Base-by-base conservation (phyloP, 2,888 invertebrate species). In the Orchesella flavescens region DNA sequence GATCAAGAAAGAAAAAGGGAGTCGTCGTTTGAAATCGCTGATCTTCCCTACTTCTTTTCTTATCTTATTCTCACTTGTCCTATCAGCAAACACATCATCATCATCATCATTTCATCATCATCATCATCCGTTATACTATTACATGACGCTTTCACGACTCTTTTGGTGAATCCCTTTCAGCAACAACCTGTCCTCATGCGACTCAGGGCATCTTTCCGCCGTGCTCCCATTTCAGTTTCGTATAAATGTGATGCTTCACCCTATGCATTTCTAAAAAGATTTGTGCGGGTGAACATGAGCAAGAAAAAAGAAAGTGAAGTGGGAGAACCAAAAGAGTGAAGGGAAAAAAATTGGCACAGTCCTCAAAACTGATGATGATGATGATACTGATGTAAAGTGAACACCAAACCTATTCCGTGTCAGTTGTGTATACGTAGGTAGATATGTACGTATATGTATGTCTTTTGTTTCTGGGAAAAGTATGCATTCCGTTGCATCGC, bases 181-280 rank as follows among this genome's bases (percentile, higher is more conserved):
- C 34, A 34, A 34, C 34, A 34, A 34, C 34, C 34, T 34, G 34
- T 34, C 34, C 34, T 34, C 34, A 34, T 34, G 34, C 34, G 34
- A 34, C n/a, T n/a, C 34, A 34, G 34, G 34, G 3, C 7, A 34
- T 2, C 34, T 34, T 34, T n/a, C n/a, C n/a, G n/a, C n/a, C 34
- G n/a, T 34, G 23, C 61, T 61, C 12, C 2, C 19, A 61, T 34
- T 34, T 7, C 21, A 63, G 23, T n/a, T 15, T 24, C 24, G n/a
- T 34, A 24, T 34, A 34, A 34, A 34, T 34, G 24, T 63, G 34
- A 21, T 69, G 53, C 53, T 46, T 46, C 24, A 13, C 10, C 44
- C 15, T 55, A 53, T 71, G 71, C 55, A 55, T 71, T 71, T 71
- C n/a, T 71, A 71, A 55, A 71, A n/a, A 34, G 34, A 71, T 55